Percentiles rank a stretch among this genome's conserved stretches.
Evolutionary conservation across 2,888 invertebrate species (phyloP).

Genomic region (Osedax frankpressi): DNA sequence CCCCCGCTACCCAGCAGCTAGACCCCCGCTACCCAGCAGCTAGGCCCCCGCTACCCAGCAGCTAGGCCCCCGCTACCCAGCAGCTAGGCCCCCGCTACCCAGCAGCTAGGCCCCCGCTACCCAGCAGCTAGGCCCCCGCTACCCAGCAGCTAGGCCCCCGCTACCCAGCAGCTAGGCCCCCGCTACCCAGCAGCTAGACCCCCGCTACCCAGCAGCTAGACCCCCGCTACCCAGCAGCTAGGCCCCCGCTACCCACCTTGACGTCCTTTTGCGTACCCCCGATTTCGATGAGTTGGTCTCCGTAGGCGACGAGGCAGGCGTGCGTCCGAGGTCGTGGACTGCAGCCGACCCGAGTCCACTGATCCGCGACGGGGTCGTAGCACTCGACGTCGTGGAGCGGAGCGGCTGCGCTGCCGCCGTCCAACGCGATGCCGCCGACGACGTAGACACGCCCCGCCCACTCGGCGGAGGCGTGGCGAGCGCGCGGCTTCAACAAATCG

Average conservation of each 20-base stretch:
- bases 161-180: too few relatives aligned
- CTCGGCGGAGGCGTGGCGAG: constrained; percentile 39
- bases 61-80: too few relatives aligned
- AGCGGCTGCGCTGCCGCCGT: constrained; percentile 30
- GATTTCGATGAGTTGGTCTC: constrained; percentile 38
- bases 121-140: too few relatives aligned
- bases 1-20: too few relatives aligned
- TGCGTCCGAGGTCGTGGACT: constrained; percentile 39
- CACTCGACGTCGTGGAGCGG: constrained; percentile 41
- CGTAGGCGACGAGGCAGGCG: constrained; percentile 36
- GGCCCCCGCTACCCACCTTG: neutral
- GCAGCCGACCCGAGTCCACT: constrained; percentile 37
- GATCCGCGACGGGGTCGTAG: constrained; percentile 32
- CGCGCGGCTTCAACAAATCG: constrained; percentile 37
- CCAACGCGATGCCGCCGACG: constrained; percentile 37
- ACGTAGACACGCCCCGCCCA: constrained; percentile 37
- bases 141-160: too few relatives aligned
- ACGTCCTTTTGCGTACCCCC: constrained; percentile 36
- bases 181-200: too few relatives aligned
- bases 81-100: too few relatives aligned
- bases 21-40: too few relatives aligned
- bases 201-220: too few relatives aligned
- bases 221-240: too few relatives aligned
- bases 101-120: too few relatives aligned
- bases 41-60: too few relatives aligned